A percentile compares a stretch with the other conserved stretches of the same genome.
These are phyloP conservation scores for Chaetophractus vellerosus DNA, from an alignment of 2,797 vertebrate genomes.

Conservation along the genomic window DNA sequence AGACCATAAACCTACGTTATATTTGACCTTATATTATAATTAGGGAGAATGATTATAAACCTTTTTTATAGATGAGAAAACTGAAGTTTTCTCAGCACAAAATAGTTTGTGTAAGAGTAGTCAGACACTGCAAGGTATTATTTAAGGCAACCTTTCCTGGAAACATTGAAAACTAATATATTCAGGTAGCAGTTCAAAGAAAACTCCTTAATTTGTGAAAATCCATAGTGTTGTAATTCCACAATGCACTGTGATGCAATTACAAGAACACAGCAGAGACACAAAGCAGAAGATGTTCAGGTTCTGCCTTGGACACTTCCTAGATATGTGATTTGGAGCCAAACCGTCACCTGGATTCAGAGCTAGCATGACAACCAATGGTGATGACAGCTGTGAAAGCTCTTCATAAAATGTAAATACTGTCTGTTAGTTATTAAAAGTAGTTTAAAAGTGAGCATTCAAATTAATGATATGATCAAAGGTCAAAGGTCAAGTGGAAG, in stretches of 20 bases:
- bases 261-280: background rate
- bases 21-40: background rate
- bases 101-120: background rate
- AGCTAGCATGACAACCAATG: background rate
- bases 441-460: constrained; percentile 36
- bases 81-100: constrained; percentile 27
- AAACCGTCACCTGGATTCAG: background rate
- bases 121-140: constrained; percentile 14
- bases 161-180: background rate
- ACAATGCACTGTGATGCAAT: background rate
- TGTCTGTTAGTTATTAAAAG: background rate
- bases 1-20: background rate
- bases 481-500: constrained; percentile 26
- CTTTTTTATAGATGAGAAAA: background rate
- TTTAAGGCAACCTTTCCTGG: background rate
- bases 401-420: background rate
- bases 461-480: background rate
- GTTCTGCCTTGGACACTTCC: background rate
- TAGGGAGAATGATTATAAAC: background rate
- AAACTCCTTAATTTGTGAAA: background rate
- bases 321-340: background rate
- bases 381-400: background rate
- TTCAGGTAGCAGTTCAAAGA: background rate
- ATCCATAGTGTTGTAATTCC: background rate
- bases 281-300: background rate